These are phyloP conservation scores for Marisa cornuarietis DNA, from an alignment of 1,140 invertebrate genomes.

Conservation along the genomic window DNA sequence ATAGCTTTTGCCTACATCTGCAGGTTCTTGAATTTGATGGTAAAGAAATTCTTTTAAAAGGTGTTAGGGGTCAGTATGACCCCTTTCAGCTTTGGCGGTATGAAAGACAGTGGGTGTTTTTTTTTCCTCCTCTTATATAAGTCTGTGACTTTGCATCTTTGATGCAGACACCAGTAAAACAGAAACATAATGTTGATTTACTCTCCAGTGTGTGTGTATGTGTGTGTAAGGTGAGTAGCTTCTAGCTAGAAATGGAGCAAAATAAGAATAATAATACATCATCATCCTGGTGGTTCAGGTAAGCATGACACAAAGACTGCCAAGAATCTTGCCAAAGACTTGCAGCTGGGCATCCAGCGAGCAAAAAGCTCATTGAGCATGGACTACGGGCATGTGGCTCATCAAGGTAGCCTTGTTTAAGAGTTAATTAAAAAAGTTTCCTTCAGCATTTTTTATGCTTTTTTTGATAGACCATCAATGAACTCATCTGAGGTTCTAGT, in stretches of 20 bases:
- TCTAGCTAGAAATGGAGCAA: not conserved
- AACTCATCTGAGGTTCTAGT: not conserved
- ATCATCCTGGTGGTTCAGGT: conserved; percentile 12
- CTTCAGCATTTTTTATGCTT: not conserved
- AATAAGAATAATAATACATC: not conserved
- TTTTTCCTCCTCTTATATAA: too few relatives aligned
- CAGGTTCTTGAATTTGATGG: too few relatives aligned
- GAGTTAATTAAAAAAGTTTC: not conserved
- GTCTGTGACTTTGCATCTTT: not conserved
- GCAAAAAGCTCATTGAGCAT: conserved; percentile 37
- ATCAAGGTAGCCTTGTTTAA: not conserved
- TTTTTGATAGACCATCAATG: not conserved
- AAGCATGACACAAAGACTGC: conserved; percentile 32
- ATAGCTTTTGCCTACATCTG: too few relatives aligned
- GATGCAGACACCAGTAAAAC: not conserved
- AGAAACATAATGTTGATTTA: not conserved
- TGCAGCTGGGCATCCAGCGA: conserved; percentile 34
- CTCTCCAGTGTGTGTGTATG: not conserved
- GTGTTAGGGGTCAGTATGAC: too few relatives aligned
- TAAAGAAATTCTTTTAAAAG: too few relatives aligned
- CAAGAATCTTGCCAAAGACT: conserved; percentile 36
- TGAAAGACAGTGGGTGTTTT: too few relatives aligned
- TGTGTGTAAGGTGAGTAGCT: not conserved
- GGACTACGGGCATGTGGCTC: conserved; percentile 33
- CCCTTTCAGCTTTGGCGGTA: too few relatives aligned